Evolutionary conservation across 1,140 invertebrate genomes (phyloP).

Genomic region (Pinna nobilis): DNA sequence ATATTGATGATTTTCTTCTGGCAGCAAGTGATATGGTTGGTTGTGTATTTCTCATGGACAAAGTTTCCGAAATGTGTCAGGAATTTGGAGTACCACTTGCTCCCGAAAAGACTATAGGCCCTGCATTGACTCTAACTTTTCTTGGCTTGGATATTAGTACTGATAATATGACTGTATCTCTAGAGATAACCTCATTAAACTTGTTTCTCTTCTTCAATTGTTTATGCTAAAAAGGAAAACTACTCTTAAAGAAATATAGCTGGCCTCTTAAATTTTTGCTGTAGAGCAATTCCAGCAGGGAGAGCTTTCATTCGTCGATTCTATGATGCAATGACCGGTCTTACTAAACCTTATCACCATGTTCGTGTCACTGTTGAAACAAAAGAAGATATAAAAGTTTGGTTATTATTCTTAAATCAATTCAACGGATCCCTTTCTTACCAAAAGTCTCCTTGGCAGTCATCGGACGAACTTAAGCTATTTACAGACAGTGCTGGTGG

Average conservation of each 20-base stretch:
- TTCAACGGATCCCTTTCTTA: slow-evolving; percentile 25
- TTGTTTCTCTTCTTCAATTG: neutral
- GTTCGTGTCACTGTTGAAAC: neutral
- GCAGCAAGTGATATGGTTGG: neutral
- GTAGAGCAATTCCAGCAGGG: neutral
- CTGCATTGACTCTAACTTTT: neutral
- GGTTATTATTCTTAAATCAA: slow-evolving; percentile 22
- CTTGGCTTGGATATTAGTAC: neutral
- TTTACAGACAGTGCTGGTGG: slow-evolving; percentile 25
- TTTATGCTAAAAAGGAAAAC: neutral
- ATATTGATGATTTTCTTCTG: slow-evolving; percentile 1
- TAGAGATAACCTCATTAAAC: neutral
- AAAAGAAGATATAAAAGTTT: slow-evolving; percentile 24
- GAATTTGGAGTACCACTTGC: neutral
- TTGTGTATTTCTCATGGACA: neutral
- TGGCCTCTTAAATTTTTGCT: slow-evolving; percentile 12
- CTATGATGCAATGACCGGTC: slow-evolving; percentile 15
- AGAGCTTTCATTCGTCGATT: slow-evolving; percentile 25
- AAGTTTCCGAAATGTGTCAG: neutral
- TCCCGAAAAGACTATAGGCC: neutral
- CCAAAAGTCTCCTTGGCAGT: neutral
- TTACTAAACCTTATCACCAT: neutral
- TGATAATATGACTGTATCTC: neutral
- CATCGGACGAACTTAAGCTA: neutral
- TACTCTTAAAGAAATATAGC: neutral